phyloP scores from a whole-genome alignment of 2,797 vertebrate genomes.

The Rhincodon typus region DNA sequence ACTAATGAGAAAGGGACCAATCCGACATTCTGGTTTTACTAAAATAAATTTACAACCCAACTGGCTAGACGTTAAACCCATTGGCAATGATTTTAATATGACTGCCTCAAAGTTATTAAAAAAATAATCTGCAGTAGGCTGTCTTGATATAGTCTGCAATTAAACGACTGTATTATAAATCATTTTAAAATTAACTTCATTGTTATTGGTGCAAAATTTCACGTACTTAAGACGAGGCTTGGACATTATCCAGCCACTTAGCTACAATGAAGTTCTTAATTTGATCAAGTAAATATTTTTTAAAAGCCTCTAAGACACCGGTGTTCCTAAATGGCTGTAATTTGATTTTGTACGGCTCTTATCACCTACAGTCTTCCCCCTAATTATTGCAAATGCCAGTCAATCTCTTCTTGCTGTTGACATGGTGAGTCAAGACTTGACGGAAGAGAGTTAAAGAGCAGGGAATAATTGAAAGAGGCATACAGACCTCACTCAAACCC shows the following conservation, averaged over 20 bases:
- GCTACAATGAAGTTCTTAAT: conserved; percentile 7
- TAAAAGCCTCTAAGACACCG: conserved; percentile 23
- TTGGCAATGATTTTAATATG: conserved; percentile 18
- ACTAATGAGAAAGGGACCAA: conserved; percentile 2
- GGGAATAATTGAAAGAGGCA: background rate
- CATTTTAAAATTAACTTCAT: conserved; percentile 35
- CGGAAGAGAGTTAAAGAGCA: background rate
- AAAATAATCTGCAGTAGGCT: conserved; percentile 27
- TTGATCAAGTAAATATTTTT: conserved; percentile 33
- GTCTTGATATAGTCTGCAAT: conserved; percentile 28
- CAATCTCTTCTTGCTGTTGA: background rate
- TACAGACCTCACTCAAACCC: background rate
- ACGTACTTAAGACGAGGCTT: conserved; percentile 13
- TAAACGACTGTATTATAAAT: conserved; percentile 22
- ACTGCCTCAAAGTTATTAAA: conserved; percentile 16
- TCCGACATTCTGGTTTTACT: background rate
- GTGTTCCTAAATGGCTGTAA: background rate
- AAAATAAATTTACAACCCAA: background rate
- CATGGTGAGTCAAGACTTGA: background rate
- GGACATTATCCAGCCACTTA: conserved; percentile 17
- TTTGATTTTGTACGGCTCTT: background rate
- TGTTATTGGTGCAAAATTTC: conserved; percentile 18
- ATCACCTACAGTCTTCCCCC: background rate
- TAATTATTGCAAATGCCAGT: background rate
- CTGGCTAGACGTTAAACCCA: conserved; percentile 10